phyloP scores from a whole-genome alignment of 2,797 vertebrate species.

The Phoebastria nigripes region DNA sequence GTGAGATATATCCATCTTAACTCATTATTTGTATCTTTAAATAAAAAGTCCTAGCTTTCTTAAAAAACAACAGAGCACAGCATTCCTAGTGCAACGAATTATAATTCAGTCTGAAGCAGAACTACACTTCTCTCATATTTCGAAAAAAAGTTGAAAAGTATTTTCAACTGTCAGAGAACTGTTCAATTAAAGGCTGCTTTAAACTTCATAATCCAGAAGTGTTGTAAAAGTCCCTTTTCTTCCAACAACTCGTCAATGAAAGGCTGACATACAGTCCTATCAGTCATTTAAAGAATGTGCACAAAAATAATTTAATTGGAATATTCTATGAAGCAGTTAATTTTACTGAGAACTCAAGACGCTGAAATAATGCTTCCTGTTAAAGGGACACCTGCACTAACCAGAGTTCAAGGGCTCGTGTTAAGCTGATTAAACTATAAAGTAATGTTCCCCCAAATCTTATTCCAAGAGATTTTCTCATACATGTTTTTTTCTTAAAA shows the following conservation, averaged over 20 bases:
- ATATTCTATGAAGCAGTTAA: conserved; percentile 13
- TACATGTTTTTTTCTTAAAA: neutral
- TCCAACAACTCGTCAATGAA: neutral
- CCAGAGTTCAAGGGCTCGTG: neutral
- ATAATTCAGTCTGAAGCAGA: neutral
- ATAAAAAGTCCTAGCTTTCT: neutral
- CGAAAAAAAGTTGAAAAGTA: neutral
- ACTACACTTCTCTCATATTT: neutral
- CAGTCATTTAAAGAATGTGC: neutral
- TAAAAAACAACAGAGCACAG: neutral
- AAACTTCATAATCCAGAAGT: neutral
- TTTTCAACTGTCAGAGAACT: neutral
- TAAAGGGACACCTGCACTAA: conserved; percentile 30
- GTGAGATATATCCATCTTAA: neutral
- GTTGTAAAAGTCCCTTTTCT: neutral
- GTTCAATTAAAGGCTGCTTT: neutral
- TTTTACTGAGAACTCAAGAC: conserved; percentile 15
- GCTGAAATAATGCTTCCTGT: conserved; percentile 10
- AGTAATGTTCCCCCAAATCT: neutral
- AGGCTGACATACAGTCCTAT: neutral
- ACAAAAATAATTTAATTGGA: neutral
- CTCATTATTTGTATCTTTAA: neutral
- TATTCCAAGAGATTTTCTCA: neutral
- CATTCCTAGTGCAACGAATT: neutral
- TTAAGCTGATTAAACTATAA: neutral